A percentile compares a stretch with the other conserved stretches of the same genome.
phyloP scores from a whole-genome alignment of 2,888 invertebrate genomes.

The Parochlus steinenii region DNA sequence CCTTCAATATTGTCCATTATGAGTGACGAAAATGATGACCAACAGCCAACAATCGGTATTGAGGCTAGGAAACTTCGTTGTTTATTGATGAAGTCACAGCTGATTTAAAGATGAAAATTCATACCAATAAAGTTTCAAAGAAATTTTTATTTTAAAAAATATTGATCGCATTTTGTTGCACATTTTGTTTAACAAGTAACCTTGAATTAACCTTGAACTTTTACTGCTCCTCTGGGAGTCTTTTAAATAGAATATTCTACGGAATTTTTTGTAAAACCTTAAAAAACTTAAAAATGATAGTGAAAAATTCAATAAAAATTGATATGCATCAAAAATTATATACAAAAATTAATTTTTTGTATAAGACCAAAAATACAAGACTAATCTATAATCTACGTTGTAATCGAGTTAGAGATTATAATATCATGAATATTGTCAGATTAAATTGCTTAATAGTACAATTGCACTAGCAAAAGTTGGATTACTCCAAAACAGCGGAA shows the following conservation, averaged over 20 bases:
- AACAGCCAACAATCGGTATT: conserved; percentile 27
- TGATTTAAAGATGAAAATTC: too few relatives aligned
- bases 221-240: too few relatives aligned
- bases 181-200: too few relatives aligned
- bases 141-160: too few relatives aligned
- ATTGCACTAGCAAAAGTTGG: background rate
- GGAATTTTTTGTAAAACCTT: background rate
- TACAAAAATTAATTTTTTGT: background rate
- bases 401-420: conserved; percentile 1
- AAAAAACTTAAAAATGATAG: background rate
- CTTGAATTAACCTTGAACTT: too few relatives aligned
- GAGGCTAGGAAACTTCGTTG: conserved; percentile 27
- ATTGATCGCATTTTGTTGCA: too few relatives aligned
- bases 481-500: conserved; percentile 55
- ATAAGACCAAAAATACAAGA: background rate
- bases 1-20: conserved; percentile 25
- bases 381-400: conserved; percentile 1
- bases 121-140: too few relatives aligned
- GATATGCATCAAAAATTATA: background rate
- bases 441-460: background rate
- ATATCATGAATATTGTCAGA: background rate
- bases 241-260: too few relatives aligned
- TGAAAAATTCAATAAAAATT: background rate
- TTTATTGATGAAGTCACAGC: conserved; percentile 24
- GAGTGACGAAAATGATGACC: conserved; percentile 23